Conservation (phyloP, 2,888 invertebrate species). For the Leptinotarsa peninsularis region DNA sequence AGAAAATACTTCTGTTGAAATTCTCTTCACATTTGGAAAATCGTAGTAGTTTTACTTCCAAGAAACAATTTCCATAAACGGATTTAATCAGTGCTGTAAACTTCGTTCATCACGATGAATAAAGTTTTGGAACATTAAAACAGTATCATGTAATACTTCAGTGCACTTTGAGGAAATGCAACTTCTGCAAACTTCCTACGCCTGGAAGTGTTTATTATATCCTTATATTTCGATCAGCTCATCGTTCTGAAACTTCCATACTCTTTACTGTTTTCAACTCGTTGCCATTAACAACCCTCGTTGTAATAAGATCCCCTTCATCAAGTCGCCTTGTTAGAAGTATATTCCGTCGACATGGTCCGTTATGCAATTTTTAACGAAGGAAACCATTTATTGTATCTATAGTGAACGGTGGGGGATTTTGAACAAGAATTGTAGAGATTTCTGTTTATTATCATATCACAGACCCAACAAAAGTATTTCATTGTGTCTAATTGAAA, state of each 20-base stretch:
- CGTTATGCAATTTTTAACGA: conserved; percentile 29
- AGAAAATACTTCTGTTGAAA: no score
- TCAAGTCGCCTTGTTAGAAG: conserved; percentile 47
- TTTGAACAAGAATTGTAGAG: neutral
- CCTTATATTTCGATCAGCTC: conserved; percentile 35
- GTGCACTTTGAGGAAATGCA: conserved; percentile 56
- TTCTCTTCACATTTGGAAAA: no score
- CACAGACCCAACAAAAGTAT: neutral
- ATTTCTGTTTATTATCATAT: neutral
- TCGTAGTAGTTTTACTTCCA: no score
- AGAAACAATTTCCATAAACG: no score
- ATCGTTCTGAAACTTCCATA: conserved; percentile 42
- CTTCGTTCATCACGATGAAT: neutral
- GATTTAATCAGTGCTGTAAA: no score
- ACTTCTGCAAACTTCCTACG: conserved; percentile 34
- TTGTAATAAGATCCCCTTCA: conserved; percentile 53
- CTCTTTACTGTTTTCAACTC: conserved; percentile 52
- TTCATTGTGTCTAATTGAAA: neutral
- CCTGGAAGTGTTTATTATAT: conserved; percentile 33
- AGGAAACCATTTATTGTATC: conserved; percentile 26
- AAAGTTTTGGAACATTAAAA: conserved; percentile 39
- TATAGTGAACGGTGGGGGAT: neutral
- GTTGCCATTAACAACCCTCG: conserved; percentile 54
- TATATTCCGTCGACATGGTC: conserved; percentile 29
- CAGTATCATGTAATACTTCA: conserved; percentile 56